Evolutionary conservation across 1,140 invertebrate genomes (phyloP), one percentile per base, ranked within the genome.

Genomic region (Hylaeus anthracinus): DNA sequence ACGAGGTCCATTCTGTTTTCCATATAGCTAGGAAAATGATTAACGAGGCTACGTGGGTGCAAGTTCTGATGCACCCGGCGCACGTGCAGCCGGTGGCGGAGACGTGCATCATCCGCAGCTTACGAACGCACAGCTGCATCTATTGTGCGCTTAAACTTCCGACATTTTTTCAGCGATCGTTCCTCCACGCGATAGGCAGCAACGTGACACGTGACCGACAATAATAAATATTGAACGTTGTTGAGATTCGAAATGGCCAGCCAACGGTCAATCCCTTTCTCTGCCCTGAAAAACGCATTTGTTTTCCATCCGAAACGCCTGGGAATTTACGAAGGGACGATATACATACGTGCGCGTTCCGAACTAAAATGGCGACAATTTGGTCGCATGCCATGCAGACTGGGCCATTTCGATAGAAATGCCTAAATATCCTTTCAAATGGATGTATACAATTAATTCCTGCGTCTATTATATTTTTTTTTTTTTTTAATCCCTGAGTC

Each of bases 61-160:
- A 51, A 75, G 87, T 89, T 90, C 89, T 83, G 77, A 88, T 82
- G 73, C 84, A 88, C 70, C 83, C 82, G 77, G 83, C 74, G 85
- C 88, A 86, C 51, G 51, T 51, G 51, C 51, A 51, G 1, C 51
- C 51, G 51, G 51, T 51, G 81, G 60, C 56, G 64, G 65, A 74
- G 77, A 79, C 64, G 78, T 70, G 78, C 70, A 73, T 71, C 71
- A 60, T 63, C 63, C 79, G 73, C 74, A 74, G 79, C 79, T 86
- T 85, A 76, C 79, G 63, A 64, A 72, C 73, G 74, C 72, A 58
- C 75, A 70, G 55, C 66, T 69, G 65, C 75, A 45, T 70, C 75
- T 70, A 60, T 70, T 39, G n/a, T 37, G 58, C 74, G 69, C 71
- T 53, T 77, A 60, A 76, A 84, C 83, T 81, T 84, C 64, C 77